Percentiles rank a stretch among this genome's conserved stretches.
phyloP scores from a whole-genome alignment of 2,797 vertebrate genomes.

The Lepidocolaptes lacrymiger region DNA sequence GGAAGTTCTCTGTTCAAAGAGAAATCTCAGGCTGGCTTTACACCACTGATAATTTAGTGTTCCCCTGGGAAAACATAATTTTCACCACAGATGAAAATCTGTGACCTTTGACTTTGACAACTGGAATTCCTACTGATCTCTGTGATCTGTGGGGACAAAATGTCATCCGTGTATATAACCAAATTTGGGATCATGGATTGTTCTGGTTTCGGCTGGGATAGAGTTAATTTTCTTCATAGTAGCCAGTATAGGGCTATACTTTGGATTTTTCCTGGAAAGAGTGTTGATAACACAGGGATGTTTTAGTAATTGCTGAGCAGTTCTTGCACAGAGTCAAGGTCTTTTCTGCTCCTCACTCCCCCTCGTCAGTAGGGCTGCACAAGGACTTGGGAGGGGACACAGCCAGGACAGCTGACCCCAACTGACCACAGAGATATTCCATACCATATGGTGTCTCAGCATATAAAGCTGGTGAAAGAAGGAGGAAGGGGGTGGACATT shows the following conservation, averaged over 20 bases:
- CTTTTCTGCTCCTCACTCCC: not conserved
- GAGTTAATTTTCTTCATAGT: not conserved
- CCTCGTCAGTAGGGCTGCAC: accelerated
- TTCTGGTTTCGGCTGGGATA: not conserved
- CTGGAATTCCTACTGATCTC: not conserved
- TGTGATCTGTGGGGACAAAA: not conserved
- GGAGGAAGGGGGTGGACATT: not conserved
- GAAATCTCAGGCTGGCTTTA: not conserved
- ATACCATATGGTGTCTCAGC: not conserved
- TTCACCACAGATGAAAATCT: not conserved
- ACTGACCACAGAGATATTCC: not conserved
- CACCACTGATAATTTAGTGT: not conserved
- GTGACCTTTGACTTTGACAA: not conserved
- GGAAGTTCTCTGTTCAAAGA: not conserved
- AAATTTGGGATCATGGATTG: not conserved
- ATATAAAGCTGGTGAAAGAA: not conserved
- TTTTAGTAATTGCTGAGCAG: not conserved
- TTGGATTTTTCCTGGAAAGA: not conserved
- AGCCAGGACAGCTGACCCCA: not conserved
- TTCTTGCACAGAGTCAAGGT: not conserved
- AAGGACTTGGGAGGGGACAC: not conserved
- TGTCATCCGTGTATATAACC: not conserved
- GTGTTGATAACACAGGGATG: not conserved
- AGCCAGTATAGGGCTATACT: not conserved
- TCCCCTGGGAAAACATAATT: not conserved